Percentiles rank a stretch among this genome's conserved stretches.
phyloP scores from a whole-genome alignment of 2,888 invertebrate species.

The Scaptomyza polygonia region DNA sequence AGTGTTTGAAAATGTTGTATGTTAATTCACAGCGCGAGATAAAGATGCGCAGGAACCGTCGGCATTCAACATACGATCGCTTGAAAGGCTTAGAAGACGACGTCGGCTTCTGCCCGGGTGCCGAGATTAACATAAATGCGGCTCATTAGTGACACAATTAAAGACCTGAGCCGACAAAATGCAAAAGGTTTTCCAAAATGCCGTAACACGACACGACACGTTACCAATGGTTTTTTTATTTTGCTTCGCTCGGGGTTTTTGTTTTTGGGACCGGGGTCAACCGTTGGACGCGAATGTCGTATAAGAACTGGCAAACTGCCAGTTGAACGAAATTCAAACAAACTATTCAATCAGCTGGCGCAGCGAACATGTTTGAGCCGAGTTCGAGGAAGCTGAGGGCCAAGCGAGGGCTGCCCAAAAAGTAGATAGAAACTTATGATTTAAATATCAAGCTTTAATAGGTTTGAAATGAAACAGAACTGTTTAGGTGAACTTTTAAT shows the following conservation, averaged over 20 bases:
- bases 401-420: constrained; percentile 12
- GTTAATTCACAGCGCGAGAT: constrained; percentile 63
- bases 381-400: constrained; percentile 49
- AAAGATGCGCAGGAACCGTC: constrained; percentile 51
- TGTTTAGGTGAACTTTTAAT: too few species aligned
- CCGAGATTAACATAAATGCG: constrained; percentile 79
- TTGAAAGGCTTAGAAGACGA: constrained; percentile 63
- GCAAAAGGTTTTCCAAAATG: constrained; percentile 19
- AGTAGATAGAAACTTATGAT: not conserved
- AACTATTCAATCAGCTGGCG: constrained; percentile 56
- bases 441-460: too few species aligned
- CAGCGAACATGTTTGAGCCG: constrained; percentile 61
- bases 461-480: too few species aligned
- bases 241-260: constrained; percentile 12
- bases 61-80: constrained; percentile 33
- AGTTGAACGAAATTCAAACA: constrained; percentile 57
- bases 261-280: constrained; percentile 48
- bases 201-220: constrained; percentile 8
- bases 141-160: constrained; percentile 81
- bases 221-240: constrained; percentile 10
- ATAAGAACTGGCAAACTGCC: constrained; percentile 64
- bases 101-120: constrained; percentile 58
- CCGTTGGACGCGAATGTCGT: constrained; percentile 68
- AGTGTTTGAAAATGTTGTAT: constrained; percentile 54
- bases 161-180: constrained; percentile 55